phyloP scores from a whole-genome alignment of 1,140 invertebrate genomes.

The Trinorchestia longiramus region DNA sequence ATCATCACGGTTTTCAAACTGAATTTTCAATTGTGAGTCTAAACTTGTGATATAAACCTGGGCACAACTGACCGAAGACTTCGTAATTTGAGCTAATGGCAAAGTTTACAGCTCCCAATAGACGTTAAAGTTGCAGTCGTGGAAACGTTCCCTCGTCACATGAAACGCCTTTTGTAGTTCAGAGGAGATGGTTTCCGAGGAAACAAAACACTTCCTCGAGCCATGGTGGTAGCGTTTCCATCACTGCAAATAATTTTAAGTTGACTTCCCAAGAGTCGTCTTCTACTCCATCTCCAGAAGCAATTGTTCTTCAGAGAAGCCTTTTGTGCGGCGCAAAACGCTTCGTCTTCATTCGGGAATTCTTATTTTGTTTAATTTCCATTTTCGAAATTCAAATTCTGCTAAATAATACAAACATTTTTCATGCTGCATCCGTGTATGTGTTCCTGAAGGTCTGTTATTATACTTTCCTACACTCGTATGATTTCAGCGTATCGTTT shows the following conservation, averaged over 20 bases:
- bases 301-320: slow-evolving; percentile 18
- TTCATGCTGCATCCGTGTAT: neutral
- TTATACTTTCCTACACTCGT: neutral
- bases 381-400: neutral
- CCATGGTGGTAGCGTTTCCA: neutral
- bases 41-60: neutral
- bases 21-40: neutral
- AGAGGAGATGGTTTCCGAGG: neutral
- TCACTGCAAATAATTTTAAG: slow-evolving; percentile 23
- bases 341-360: slow-evolving; percentile 11
- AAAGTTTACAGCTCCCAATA: neutral
- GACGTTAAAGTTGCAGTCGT: neutral
- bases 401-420: neutral
- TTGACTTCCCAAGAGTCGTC: slow-evolving; percentile 38
- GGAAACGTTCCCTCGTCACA: neutral
- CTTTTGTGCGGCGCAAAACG: neutral
- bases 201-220: slow-evolving; percentile 1
- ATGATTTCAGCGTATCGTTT: no score
- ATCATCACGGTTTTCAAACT: neutral
- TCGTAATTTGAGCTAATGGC: neutral
- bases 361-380: neutral
- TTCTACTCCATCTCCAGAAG: slow-evolving; percentile 13
- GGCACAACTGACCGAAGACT: neutral
- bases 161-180: neutral
- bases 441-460: neutral